These are phyloP conservation scores for Tethya wilhelma DNA, from an alignment of 37 sponge, comb jelly and placozoan species.

Conservation along the genomic window DNA sequence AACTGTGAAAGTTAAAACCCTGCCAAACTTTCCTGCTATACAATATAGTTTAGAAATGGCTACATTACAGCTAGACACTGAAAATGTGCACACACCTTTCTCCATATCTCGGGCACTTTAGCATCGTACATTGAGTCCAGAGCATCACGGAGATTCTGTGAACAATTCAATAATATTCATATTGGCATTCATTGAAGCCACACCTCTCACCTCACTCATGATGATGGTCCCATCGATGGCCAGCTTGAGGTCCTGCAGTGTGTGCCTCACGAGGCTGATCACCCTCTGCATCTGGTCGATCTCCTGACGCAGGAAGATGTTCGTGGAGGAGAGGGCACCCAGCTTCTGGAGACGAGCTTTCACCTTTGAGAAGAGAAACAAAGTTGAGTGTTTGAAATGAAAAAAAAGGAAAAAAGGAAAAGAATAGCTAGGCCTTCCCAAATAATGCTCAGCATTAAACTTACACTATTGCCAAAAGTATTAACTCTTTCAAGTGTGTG, in stretches of 20 bases:
- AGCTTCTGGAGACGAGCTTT: conserved; percentile 90
- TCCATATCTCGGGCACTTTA: conserved; percentile 88
- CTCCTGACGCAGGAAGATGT: conserved; percentile 99
- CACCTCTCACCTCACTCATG: conserved; percentile 98
- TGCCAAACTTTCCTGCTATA: no score
- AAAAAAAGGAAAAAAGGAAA: no score
- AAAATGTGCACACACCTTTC: conserved; percentile 53
- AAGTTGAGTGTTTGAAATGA: no score
- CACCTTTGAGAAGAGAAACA: conserved; percentile 54
- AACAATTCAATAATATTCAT: no score
- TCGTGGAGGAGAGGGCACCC: conserved; percentile 95
- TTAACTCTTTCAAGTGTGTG: no score
- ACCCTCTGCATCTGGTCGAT: conserved; percentile 99
- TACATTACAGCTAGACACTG: no score
- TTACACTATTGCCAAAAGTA: no score
- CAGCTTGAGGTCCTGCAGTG: conserved; percentile 88
- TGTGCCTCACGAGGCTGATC: conserved; percentile 76
- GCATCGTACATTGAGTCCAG: conserved; percentile 97
- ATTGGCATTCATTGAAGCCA: no score
- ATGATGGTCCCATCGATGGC: conserved; percentile 99
- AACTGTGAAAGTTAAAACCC: no score
- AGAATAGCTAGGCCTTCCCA: no score
- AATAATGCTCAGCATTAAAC: no score
- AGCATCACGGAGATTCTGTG: conserved; percentile 90
- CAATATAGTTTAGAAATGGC: no score